Evolutionary conservation across 2,113 vertebrate genomes (phyloP).

Genomic region (Pollimyrus isidori): DNA sequence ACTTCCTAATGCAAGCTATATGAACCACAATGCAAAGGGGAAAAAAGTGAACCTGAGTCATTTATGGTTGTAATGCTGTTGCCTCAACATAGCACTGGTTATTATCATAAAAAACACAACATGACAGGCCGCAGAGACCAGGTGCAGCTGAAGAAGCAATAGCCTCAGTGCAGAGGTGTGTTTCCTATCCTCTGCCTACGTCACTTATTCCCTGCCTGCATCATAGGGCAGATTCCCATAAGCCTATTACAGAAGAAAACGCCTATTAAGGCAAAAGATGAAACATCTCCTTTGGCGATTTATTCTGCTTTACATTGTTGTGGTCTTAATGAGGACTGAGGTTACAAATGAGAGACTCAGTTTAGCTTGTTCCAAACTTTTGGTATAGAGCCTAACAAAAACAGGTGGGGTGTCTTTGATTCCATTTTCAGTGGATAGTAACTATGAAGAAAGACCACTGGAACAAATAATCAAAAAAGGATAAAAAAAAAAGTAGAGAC

Average conservation of each 20-base stretch:
- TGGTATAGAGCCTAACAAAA: not conserved
- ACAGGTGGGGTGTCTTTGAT: constrained; percentile 34
- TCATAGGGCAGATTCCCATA: not conserved
- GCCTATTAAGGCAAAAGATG: not conserved
- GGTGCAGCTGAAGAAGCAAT: not conserved
- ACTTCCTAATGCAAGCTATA: not conserved
- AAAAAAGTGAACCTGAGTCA: not conserved
- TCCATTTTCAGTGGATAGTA: constrained; percentile 45
- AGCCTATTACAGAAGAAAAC: not conserved
- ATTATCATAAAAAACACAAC: not conserved
- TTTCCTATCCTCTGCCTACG: not conserved
- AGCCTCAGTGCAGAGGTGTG: not conserved
- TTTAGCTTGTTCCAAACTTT: not conserved
- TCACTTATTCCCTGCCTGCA: not conserved
- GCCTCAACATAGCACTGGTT: not conserved
- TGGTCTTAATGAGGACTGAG: not conserved
- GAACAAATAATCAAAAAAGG: constrained; percentile 21
- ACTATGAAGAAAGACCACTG: constrained; percentile 41
- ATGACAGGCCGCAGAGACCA: not conserved
- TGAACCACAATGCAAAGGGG: not conserved
- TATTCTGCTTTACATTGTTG: not conserved
- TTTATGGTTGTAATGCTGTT: not conserved
- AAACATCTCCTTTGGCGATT: not conserved
- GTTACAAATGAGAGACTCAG: not conserved
- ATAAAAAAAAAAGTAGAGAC: not conserved